These are phyloP conservation scores for Rhegmatorhina hoffmannsi DNA, from an alignment of 2,113 vertebrate genomes.

Conservation along the genomic window DNA sequence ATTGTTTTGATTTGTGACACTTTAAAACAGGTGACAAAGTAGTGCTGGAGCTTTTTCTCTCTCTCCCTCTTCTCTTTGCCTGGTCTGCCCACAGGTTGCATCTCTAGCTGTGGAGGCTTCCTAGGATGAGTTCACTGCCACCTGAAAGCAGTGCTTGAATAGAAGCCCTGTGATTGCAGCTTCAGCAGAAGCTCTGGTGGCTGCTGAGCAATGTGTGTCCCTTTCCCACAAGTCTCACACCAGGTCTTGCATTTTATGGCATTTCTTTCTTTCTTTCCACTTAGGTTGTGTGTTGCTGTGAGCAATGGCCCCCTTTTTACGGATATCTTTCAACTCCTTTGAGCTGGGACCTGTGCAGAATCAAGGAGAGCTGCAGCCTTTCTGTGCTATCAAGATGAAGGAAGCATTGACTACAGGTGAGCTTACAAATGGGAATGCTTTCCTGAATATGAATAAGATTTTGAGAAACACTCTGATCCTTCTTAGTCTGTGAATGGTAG, in stretches of 20 bases:
- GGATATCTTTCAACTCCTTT: slow-evolving; percentile 91
- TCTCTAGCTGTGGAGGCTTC: not conserved
- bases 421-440: not conserved
- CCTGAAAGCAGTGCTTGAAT: not conserved
- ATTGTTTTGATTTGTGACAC: not conserved
- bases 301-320: slow-evolving; percentile 92
- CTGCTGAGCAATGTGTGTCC: not conserved
- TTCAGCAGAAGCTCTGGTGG: not conserved
- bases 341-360: slow-evolving; percentile 85
- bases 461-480: not conserved
- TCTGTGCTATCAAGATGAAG: slow-evolving; percentile 97
- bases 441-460: not conserved
- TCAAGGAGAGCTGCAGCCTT: slow-evolving; percentile 77
- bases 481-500: not conserved
- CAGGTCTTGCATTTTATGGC: not conserved
- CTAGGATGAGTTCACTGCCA: not conserved
- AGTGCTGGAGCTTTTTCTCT: not conserved
- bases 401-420: slow-evolving; percentile 92
- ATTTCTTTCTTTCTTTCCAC: not conserved
- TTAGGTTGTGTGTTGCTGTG: not conserved
- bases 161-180: not conserved
- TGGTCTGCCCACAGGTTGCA: not conserved
- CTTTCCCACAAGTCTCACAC: not conserved
- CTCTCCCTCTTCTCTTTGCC: not conserved
- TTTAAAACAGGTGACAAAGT: not conserved